Evolutionary conservation across 2,888 invertebrate genomes (phyloP), one percentile per base, ranked within the genome.

Genomic region (Eupithecia inturbata): DNA sequence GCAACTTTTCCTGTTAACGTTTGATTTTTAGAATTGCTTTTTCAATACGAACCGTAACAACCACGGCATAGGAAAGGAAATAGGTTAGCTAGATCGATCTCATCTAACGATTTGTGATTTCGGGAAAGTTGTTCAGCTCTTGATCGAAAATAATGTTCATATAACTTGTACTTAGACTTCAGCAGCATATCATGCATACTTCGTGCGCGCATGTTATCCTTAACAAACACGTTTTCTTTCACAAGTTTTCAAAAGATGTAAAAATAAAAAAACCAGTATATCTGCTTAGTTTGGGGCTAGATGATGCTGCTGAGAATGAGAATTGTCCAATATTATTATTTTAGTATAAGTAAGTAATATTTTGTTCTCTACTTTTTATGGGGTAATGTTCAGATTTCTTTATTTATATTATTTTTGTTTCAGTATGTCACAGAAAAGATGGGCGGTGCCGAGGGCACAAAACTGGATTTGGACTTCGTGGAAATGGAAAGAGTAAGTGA

Each of bases 381-480:
- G 1, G 3, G 26, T 12, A 26, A 1, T 22, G 26, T 31, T 31
- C 6, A 62, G 2, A 64, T 64, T 78, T 71, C 73, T 57, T 73
- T 68, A 72, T 60, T 64, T 72, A 68, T 72, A 83, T 80, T 26
- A 87, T 85, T 89, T 63, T 70, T 92, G 88, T 96, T 96, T 75
- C 96, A 99, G 99, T 99, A 99, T 96, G 97, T 99, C 96, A 99
- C 99, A 90, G 99, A 99, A 95, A 99, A 99, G 95, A 99, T 99
- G 97, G 99, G 99, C 80, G 99, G 99, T 91, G 99, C 99, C 82
- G 99, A 99, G 95, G 99, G 99, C 93, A 99, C 99, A 83, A 99
- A 99, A 95, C 96, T 99, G 89, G 99, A 99, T 95, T 97, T 99
- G 94, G 99, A 99, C 88, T 99, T 99, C 92, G 96, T 98, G 95